Conservation (phyloP, 2,797 vertebrate genomes). For the Ctenopoma multispine region DNA sequence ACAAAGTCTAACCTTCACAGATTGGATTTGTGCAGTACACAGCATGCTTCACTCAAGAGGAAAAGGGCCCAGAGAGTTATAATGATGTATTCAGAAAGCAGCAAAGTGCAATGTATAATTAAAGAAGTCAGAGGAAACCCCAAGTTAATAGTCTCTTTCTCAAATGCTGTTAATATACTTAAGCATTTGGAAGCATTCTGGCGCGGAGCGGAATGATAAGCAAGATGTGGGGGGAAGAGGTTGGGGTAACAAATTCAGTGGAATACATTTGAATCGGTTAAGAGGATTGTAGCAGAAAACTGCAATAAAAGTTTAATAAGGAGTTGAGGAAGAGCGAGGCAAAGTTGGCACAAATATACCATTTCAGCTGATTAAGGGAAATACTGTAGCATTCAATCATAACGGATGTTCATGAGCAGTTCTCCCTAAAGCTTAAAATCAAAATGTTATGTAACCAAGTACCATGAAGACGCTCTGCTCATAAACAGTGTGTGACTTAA, state of each 20-base stretch:
- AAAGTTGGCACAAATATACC: constrained; percentile 53
- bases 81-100: constrained; percentile 40
- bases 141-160: constrained; percentile 39
- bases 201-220: constrained; percentile 31
- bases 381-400: constrained; percentile 18
- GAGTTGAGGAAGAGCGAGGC: constrained; percentile 29
- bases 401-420: constrained; percentile 21
- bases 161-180: constrained; percentile 57
- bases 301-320: constrained; percentile 68
- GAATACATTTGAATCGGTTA: constrained; percentile 61
- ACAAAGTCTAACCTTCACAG: constrained; percentile 56
- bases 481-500: constrained; percentile 19
- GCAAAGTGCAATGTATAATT: constrained; percentile 55
- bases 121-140: constrained; percentile 41
- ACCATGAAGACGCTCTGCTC: constrained; percentile 4
- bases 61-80: constrained; percentile 51
- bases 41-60: constrained; percentile 29
- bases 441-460: constrained; percentile 24
- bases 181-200: constrained; percentile 43
- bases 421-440: constrained; percentile 25
- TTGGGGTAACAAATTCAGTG: constrained; percentile 43
- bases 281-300: constrained; percentile 52
- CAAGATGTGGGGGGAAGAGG: constrained; percentile 3
- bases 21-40: constrained; percentile 39
- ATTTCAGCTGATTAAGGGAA: constrained; percentile 56